These are phyloP conservation scores for Spisula solida DNA, from an alignment of 2,888 invertebrate species.

Conservation along the genomic window DNA sequence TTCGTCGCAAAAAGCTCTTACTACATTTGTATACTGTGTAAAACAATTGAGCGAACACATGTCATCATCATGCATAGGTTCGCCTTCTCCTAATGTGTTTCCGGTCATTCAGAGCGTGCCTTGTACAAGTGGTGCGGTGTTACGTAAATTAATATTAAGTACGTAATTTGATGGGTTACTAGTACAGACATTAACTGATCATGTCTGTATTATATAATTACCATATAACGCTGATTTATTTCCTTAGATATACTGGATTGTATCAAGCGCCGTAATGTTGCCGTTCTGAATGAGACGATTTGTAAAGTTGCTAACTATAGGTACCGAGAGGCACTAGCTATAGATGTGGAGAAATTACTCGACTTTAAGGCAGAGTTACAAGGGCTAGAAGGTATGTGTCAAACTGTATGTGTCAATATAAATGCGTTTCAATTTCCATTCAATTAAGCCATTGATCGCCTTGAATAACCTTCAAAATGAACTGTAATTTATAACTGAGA, in stretches of 20 bases:
- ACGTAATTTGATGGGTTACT: too few species aligned
- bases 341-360: conserved; percentile 57
- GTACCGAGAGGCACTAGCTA: conserved; percentile 58
- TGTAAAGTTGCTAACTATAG: conserved; percentile 52
- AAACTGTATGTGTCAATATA: neutral
- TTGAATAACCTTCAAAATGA: neutral
- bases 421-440: neutral
- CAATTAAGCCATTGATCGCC: neutral
- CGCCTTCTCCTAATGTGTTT: too few species aligned
- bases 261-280: conserved; percentile 61
- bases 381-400: conserved; percentile 32
- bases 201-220: too few species aligned
- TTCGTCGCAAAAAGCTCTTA: too few species aligned
- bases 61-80: too few species aligned
- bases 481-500: too few species aligned
- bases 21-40: too few species aligned
- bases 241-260: conserved; percentile 55
- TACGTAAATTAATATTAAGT: too few species aligned
- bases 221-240: neutral
- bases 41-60: too few species aligned
- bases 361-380: conserved; percentile 55
- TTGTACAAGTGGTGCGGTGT: too few species aligned
- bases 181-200: too few species aligned
- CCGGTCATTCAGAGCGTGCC: too few species aligned
- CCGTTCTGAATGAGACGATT: conserved; percentile 57